Evolutionary conservation across 2,888 invertebrate species (phyloP), one percentile per base, ranked within the genome.

Genomic region (Spodoptera picta): DNA sequence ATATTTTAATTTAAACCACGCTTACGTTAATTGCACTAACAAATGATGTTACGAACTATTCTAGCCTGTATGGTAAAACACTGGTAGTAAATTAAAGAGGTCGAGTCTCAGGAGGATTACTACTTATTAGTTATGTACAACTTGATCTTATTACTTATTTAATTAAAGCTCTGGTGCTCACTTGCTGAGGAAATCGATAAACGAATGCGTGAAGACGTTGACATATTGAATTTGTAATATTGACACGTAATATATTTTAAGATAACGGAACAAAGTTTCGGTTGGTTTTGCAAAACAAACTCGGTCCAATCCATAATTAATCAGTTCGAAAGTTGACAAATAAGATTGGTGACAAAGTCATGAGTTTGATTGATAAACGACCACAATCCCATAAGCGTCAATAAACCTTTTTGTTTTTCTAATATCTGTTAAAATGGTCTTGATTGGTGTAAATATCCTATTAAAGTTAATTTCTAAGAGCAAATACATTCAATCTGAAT

Each of bases 71-170:
- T 69, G 60, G 43, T 66, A 56, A 67, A 73, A 67, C 52, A 56
- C 46, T 60, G 45, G 47, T 27, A 59, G 56, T 62, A 55, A 70
- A 73, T 65, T 57, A 69, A 67, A 60, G 58, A 72, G 82, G 83
- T 78, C 76, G 71, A 54, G 75, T 75, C 79, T 79, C 79, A 54
- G 44, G 80, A 72, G 79, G 71, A 77, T 75, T 73, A 77, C 80
- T 71, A 68, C 65, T 80, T 82, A 84, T 84, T 81, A 71, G 77
- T 79, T 76, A 75, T 81, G 77, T 79, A 82, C 79, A 80, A 85
- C 80, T 79, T 87, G 86, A 89, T 87, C 84, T 83, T 78, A 83
- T 83, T 79, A 82, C 77, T 82, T 85, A 87, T 87, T 87, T 80
- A 86, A 87, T 88, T 86, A 86, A 27, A 81, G 77, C 71, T 71